Evolutionary conservation across 2,113 vertebrate genomes (phyloP), one percentile per base, ranked within the genome.

Genomic region (Leptosomus discolor): DNA sequence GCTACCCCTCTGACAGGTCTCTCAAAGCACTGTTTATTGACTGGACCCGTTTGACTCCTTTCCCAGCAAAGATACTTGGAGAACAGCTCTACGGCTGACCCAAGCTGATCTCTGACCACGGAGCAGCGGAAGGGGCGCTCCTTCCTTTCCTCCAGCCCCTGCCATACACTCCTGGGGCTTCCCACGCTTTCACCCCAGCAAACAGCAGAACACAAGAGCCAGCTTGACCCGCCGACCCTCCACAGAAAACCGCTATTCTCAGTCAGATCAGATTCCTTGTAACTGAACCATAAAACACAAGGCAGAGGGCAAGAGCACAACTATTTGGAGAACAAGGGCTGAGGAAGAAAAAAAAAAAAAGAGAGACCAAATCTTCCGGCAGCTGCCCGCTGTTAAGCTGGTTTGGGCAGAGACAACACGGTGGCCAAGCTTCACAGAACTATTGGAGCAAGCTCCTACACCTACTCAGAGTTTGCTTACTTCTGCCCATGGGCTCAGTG

Each of bases 131-230:
- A 32, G 6, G 34, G 18, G 20, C 48, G 13, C 15, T 20, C 67
- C 50, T 21, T 8, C 56, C 29, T 34, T 15, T 34, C 34, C 46
- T 29, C 56, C 46, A 30, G 17, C 53, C 32, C 60, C 45, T 21
- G 37, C 36, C 11, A 0, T 4, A 27, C 4, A 6, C 23, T 36
- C 18, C 27, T 10, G 8, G 26, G 22, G 29, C 56, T 46, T 29
- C 57, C 30, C 29, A 39, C 6, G 2, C n/a, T n/a, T 54, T 3
- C 7, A 19, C 30, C 48, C n/a, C 57, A 39, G 15, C 29, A 10
- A 34, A 30, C 4, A 7, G 67, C 30, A 24, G 21, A 41, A 60
- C 15, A 13, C 61, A 27, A 56, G 50, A 56, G n/a, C 26, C 58
- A 36, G 10, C 36, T 30, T 80, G 76, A 39, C 39, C 65, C 24